Base-by-base conservation (phyloP, 2,797 vertebrate genomes). In the Pseudochromis fuscus region DNA sequence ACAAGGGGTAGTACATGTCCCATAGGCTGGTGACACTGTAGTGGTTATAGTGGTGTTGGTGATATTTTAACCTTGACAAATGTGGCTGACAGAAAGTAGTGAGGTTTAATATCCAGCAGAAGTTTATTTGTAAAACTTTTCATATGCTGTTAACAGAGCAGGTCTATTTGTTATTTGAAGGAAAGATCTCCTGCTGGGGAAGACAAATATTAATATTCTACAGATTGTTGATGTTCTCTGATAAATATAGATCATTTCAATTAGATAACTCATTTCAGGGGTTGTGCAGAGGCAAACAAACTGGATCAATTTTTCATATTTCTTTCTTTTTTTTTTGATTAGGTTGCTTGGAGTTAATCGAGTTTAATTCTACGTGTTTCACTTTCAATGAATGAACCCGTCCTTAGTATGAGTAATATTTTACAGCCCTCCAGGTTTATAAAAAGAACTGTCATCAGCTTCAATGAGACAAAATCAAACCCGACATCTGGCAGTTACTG, bases 241-340 rank as follows among this genome's bases (percentile, higher is more conserved):
- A 45, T 30, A 28, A 66, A 55, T 52, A 60, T 13, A 8, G 6
- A 68, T 72, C 19, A 75, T 72, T 68, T 72, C 24, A 78, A 69
- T 75, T 67, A 12, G 0, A 0, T 60, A 44, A 59, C 46, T 52
- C 38, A 53, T 69, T 72, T 77, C 46, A 38, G 51, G 18, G 38
- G 60, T 69, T 74, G 82, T 70, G 66, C 66, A 52, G 38, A 65
- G 8, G 13, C 63, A 67, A 77, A 67, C 60, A 42, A 82, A 69
- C 60, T 58, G 37, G 53, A 67, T 77, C 13, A 56, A 44, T 30
- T 62, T 57, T 51, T 56, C 23, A 51, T n/a, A 45, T 37, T 38
- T 16, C 44, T 57, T 16, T 31, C 24, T 44, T 33, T 53, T 50
- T 62, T 18, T 35, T 7, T 44, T 28, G 24, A 50, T 68, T 59